Conservation (phyloP, 2,888 invertebrate genomes). For the Endotricha flammealis region DNA sequence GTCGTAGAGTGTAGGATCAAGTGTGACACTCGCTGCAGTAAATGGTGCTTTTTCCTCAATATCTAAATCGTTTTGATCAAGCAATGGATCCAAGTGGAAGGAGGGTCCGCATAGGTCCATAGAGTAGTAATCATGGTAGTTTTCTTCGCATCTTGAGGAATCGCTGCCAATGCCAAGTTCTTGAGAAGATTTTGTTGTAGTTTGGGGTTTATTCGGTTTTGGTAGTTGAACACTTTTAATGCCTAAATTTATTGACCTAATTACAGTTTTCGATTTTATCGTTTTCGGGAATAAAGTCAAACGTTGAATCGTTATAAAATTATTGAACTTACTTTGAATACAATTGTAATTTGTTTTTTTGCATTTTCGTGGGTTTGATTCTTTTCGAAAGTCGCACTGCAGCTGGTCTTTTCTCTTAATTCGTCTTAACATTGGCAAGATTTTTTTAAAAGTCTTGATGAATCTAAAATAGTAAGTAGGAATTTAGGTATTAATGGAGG, state of each 20-base stretch:
- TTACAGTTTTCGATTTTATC: slow-evolving; percentile 56
- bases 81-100: no score
- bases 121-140: no score
- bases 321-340: slow-evolving; percentile 7
- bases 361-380: background rate
- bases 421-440: slow-evolving; percentile 4
- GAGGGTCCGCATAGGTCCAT: no score
- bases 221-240: no score
- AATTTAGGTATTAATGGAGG: no score
- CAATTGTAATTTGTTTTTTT: background rate
- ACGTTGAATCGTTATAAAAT: slow-evolving; percentile 44
- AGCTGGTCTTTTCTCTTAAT: slow-evolving; percentile 8
- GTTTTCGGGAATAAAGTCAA: slow-evolving; percentile 57
- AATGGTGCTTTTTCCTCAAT: no score
- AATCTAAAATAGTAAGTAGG: no score
- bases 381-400: background rate
- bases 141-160: slow-evolving; percentile 11
- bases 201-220: no score
- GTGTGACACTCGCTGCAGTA: slow-evolving; percentile 20
- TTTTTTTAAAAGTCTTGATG: no score
- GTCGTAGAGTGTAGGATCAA: slow-evolving; percentile 22
- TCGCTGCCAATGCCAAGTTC: no score
- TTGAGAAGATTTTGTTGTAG: no score
- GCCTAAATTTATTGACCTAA: slow-evolving; percentile 38
- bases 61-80: no score